phyloP scores from a whole-genome alignment of 2,797 vertebrate species.

The Rhinogobio ventralis region DNA sequence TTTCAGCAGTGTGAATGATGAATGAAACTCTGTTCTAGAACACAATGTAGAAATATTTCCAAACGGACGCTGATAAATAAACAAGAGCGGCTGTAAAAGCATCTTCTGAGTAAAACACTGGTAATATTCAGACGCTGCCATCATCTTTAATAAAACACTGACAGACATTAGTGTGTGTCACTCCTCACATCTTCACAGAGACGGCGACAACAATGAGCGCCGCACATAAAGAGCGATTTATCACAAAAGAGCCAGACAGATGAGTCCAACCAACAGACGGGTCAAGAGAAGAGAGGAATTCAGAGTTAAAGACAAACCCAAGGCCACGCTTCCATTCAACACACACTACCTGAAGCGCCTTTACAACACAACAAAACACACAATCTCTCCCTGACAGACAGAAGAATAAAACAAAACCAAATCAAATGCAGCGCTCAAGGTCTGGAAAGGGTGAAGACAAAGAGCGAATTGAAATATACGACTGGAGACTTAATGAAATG shows the following conservation, averaged over 20 bases:
- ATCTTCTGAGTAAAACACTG: background rate
- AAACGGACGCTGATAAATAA: background rate
- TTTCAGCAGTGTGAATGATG: background rate
- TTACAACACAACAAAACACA: background rate
- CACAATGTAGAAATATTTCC: background rate
- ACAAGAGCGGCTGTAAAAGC: background rate
- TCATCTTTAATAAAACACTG: constrained; percentile 3
- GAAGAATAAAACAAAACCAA: background rate
- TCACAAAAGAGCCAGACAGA: constrained; percentile 19
- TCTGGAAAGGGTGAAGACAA: constrained; percentile 8
- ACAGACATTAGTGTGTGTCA: background rate
- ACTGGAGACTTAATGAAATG: constrained; percentile 78
- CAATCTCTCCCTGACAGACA: constrained; percentile 9
- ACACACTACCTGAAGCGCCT: background rate
- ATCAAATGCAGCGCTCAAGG: constrained; percentile 15
- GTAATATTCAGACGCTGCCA: background rate
- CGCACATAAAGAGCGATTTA: background rate
- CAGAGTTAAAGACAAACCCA: background rate
- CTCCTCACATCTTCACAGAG: background rate
- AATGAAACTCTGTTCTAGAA: background rate
- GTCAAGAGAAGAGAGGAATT: background rate
- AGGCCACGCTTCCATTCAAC: background rate
- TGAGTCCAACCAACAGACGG: background rate
- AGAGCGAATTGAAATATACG: constrained; percentile 17
- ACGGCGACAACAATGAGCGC: background rate